These are phyloP conservation scores for Anguilla japonica DNA, from an alignment of 2,113 vertebrate genomes.

Conservation along the genomic window DNA sequence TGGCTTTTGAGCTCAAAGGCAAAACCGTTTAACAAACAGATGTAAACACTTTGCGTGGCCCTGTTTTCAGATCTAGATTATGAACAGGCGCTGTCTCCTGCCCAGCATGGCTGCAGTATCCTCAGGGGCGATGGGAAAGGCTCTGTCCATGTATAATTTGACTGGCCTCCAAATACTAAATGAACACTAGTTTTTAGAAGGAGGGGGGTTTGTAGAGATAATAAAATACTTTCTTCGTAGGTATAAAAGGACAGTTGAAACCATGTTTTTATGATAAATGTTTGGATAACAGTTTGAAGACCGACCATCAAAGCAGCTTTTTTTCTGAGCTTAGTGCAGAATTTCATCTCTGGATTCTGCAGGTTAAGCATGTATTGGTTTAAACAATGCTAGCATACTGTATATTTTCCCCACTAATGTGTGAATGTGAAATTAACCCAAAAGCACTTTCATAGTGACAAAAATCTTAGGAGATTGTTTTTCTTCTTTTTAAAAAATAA, in stretches of 20 bases:
- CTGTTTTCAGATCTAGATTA: neutral
- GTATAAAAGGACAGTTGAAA: neutral
- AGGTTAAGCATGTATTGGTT: neutral
- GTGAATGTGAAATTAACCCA: neutral
- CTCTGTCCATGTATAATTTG: neutral
- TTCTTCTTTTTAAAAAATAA: neutral
- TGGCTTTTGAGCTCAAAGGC: slow-evolving; percentile 6
- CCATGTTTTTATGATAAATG: neutral
- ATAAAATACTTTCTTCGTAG: neutral
- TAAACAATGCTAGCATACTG: neutral
- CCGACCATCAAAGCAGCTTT: neutral
- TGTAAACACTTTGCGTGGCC: neutral
- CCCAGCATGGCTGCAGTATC: neutral
- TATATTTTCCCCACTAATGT: neutral
- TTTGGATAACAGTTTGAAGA: neutral
- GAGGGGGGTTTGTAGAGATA: neutral
- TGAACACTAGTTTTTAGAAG: neutral
- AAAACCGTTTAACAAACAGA: slow-evolving; percentile 8
- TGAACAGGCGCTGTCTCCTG: neutral
- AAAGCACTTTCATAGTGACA: neutral
- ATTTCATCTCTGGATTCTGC: neutral
- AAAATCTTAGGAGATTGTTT: neutral
- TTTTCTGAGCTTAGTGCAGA: neutral
- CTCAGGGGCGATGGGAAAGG: neutral
- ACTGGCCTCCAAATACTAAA: neutral